Base-by-base conservation (phyloP, 1,140 invertebrate species). In the Condylostylus longicornis region DNA sequence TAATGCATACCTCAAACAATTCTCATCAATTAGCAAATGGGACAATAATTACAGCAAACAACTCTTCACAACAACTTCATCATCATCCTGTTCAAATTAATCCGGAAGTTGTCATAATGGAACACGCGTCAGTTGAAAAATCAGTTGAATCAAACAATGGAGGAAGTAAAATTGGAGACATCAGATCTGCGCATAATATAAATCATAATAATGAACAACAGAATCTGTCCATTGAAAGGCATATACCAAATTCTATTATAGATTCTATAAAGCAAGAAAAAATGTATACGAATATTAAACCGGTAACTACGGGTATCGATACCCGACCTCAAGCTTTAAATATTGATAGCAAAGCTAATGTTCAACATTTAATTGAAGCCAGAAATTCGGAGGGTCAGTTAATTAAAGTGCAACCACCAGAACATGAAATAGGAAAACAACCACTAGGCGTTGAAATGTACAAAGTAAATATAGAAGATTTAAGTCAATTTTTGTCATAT, bases 401-500 rank as follows among this genome's bases (percentile, higher is more conserved):
- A 9, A 71, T 81, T 5, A 81, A 81, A 58, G 76, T 79, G 43
- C 75, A 75, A 37, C 65, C 71, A 4, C 68, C 71, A n/a, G 62
- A 65, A 17, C 69, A 68, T 27, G 69, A 77, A 41, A 58, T 72
- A 40, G 67, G 72, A 22, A 75, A 77, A 58, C 77, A 75, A 25
- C 65, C 81, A 15, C 77, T 80, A 51, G 79, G 75, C 50, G 53
- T 58, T 37, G 55, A 82, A 53, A 55, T 84, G 75, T 82, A 81
- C 56, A 82, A 80, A 67, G 79, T 84, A 2, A 84, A 83, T 54
- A 79, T 82, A 3, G 82, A 85, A 50, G 82, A 85, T 45, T 68
- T 85, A 15, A 83, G 81, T 40, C 80, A 83, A 46, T 59, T 85
- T 28, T 60, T 85, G 23, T 79, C 80, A n/a, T 84, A 83, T 61